Base-by-base conservation (phyloP, 2,113 vertebrate genomes). In the Paedocypris sp. region DNA sequence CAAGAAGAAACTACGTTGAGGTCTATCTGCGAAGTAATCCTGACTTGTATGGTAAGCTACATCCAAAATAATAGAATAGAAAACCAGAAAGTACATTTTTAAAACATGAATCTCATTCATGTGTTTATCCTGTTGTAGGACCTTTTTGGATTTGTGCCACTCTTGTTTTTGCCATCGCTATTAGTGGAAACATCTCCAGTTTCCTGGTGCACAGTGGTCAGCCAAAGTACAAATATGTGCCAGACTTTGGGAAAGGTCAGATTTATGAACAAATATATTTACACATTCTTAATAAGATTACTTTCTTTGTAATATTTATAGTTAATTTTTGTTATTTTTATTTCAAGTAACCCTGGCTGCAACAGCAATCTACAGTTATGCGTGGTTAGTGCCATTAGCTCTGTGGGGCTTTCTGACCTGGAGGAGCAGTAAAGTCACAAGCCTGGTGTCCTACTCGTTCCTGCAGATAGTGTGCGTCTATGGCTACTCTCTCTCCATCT, bases 81-180 rank as follows among this genome's bases (percentile, higher is more conserved):
- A 15, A 4, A 41, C 6, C 25, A 19, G n/a, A 1, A 39, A 39
- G 12, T n/a, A 13, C 1, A 3, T 18, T 38, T 19, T 0, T 18
- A 8, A 41, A 28, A 19, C 6, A 10, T 19, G 8, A 2, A n/a
- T n/a, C n/a, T n/a, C n/a, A n/a, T n/a, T n/a, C 11, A 5, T 29
- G 23, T 29, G 15, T 19, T 36, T n/a, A n/a, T n/a, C 10, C 69
- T 25, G 36, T 75, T 71, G 38, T 60, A 99, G 95, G 95, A 69
- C 95, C 95, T 1, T 96, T 98, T 66, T 99, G 95, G 95, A 99
- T 99, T 74, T 99, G 95, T 71, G 91, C 92, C 62, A 99, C 95
- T 0, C 79, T 99, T 0, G 91, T 99, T 45, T 99, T 99, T 77
- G 90, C 90, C 70, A 89, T 94, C 43, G 90, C 89, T 46, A 91